These are phyloP conservation scores for Scalopus aquaticus DNA, from an alignment of 2,113 vertebrate species.

Conservation along the genomic window DNA sequence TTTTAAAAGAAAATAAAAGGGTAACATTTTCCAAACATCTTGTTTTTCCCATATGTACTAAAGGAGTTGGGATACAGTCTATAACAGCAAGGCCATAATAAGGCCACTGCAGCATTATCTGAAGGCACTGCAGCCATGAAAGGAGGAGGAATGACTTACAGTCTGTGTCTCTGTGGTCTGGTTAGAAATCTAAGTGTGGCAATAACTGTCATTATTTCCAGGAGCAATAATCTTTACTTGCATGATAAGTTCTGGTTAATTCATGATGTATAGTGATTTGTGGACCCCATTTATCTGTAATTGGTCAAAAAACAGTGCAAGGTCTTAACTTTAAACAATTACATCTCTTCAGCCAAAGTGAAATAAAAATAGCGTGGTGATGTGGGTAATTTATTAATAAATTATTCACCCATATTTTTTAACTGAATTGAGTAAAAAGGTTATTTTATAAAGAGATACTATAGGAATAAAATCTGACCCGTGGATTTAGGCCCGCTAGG, in stretches of 20 bases:
- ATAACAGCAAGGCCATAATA: background rate
- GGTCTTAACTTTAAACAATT: background rate
- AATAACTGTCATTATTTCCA: background rate
- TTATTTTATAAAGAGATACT: slow-evolving; percentile 2
- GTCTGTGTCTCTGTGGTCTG: background rate
- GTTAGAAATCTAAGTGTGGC: background rate
- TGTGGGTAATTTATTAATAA: background rate
- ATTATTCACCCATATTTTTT: background rate
- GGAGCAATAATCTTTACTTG: background rate
- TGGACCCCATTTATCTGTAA: background rate
- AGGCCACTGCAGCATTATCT: background rate
- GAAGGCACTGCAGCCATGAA: background rate
- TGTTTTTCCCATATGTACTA: background rate
- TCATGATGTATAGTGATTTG: background rate
- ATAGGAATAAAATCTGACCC: background rate
- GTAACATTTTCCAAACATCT: background rate
- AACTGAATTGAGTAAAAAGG: background rate
- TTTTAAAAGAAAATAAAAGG: slow-evolving; percentile 9
- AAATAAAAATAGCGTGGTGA: background rate
- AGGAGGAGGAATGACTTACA: background rate
- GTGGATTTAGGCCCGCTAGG: background rate
- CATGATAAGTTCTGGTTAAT: background rate
- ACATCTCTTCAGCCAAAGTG: background rate
- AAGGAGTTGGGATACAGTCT: background rate
- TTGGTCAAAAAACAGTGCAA: background rate